A percentile compares a stretch with the other conserved stretches of the same genome.
Conservation (phyloP, 2,888 invertebrate genomes). For the Masnerella sp. region DNA sequence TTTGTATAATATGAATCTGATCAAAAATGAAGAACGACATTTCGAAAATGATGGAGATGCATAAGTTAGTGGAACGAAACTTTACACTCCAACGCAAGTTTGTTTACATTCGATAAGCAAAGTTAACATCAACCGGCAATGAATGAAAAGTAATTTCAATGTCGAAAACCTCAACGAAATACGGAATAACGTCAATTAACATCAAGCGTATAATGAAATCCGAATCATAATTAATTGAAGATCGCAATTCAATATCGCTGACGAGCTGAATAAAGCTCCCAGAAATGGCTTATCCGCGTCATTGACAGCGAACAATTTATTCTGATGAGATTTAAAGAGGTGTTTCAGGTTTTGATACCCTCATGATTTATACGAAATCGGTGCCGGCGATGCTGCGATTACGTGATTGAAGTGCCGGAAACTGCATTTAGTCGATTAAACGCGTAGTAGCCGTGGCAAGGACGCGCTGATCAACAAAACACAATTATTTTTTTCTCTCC, state of each 20-base stretch:
- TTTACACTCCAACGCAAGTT: too few relatives aligned
- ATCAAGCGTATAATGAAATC: neutral
- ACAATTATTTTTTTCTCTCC: constrained; percentile 54
- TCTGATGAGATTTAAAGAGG: constrained; percentile 43
- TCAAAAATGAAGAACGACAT: too few relatives aligned
- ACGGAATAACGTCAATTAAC: neutral
- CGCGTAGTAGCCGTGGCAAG: constrained; percentile 42
- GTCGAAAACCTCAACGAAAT: too few relatives aligned
- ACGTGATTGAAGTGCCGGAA: constrained; percentile 49
- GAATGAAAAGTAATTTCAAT: too few relatives aligned
- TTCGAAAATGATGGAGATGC: too few relatives aligned
- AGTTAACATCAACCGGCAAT: too few relatives aligned
- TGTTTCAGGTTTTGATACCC: constrained; percentile 36
- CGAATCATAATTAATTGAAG: constrained; percentile 6
- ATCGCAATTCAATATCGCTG: constrained; percentile 1
- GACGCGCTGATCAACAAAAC: constrained; percentile 49
- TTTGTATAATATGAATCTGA: too few relatives aligned
- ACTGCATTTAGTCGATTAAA: constrained; percentile 57
- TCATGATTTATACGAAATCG: constrained; percentile 43
- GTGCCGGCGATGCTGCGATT: constrained; percentile 27
- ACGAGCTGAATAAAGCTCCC: neutral
- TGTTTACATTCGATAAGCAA: too few relatives aligned
- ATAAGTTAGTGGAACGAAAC: too few relatives aligned
- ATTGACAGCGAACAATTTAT: constrained; percentile 40
- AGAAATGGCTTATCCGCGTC: constrained; percentile 20